Evolutionary conservation across 2,888 invertebrate species (phyloP).

Genomic region (Drosophila diplacantha): DNA sequence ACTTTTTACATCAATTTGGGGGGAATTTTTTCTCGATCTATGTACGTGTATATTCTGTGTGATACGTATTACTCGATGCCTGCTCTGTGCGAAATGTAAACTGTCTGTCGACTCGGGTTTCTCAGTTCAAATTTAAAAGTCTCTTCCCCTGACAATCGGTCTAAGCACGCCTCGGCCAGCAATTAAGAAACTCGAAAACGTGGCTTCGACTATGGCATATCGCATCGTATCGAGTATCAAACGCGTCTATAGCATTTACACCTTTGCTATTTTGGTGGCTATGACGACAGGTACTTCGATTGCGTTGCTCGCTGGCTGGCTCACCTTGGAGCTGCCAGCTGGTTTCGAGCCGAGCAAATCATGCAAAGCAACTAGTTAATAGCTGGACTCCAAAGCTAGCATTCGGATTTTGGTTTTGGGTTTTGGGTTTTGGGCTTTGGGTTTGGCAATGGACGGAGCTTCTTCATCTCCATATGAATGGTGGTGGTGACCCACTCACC

Average conservation of each 20-base stretch:
- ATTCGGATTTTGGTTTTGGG: not conserved
- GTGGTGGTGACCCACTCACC: conserved; percentile 25
- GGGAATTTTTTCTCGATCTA: not conserved
- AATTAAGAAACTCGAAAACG: conserved; percentile 53
- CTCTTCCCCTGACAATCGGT: conserved; percentile 5
- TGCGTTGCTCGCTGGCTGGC: conserved; percentile 42
- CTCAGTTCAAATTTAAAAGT: not conserved
- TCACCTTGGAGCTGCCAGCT: conserved; percentile 59
- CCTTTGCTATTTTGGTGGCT: conserved; percentile 54
- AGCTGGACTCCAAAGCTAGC: conserved; percentile 17
- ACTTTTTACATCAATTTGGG: conserved; percentile 18
- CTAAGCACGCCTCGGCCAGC: conserved; percentile 22
- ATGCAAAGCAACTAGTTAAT: conserved; percentile 51
- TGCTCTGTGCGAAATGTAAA: conserved; percentile 11
- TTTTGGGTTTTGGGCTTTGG: conserved; percentile 18
- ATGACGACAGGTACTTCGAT: conserved; percentile 64
- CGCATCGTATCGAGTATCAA: conserved; percentile 31
- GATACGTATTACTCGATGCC: conserved; percentile 17
- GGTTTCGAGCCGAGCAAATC: conserved; percentile 50
- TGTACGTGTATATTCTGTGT: not conserved
- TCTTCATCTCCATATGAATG: conserved; percentile 40
- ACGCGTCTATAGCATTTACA: conserved; percentile 38
- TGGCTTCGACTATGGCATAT: conserved; percentile 17
- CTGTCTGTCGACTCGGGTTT: not conserved
- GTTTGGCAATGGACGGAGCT: conserved; percentile 31